Conservation (phyloP, 1,140 invertebrate species). For the Caerostris darwini region DNA sequence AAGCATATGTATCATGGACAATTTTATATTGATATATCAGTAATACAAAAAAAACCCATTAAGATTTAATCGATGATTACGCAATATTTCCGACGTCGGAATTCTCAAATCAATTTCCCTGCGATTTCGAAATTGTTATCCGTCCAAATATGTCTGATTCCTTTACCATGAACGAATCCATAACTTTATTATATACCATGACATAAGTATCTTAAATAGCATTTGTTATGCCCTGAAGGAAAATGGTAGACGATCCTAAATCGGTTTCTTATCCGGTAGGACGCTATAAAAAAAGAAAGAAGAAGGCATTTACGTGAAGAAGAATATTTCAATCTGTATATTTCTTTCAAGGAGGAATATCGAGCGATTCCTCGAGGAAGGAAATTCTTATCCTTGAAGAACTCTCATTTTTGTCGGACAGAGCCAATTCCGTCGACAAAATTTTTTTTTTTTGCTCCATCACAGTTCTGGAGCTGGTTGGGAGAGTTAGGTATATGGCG, state of each 20-base stretch:
- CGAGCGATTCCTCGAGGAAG: not conserved
- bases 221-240: not conserved
- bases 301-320: not conserved
- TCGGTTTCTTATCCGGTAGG: not conserved
- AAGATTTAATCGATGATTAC: not conserved
- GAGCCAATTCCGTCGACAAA: conserved; percentile 17
- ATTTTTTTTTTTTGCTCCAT: not conserved
- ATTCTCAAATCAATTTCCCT: not conserved
- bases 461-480: not conserved
- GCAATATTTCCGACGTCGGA: not conserved
- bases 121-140: not conserved
- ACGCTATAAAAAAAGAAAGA: not conserved
- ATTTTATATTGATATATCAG: too few relatives aligned
- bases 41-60: not conserved
- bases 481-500: not conserved
- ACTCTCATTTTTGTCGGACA: conserved; percentile 39
- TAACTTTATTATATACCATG: not conserved
- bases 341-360: conserved; percentile 7
- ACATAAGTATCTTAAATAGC: not conserved
- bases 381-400: not conserved
- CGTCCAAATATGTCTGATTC: not conserved
- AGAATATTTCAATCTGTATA: conserved; percentile 37
- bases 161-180: not conserved
- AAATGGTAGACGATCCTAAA: not conserved
- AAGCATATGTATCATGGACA: too few relatives aligned